Conservation (phyloP, 2,888 invertebrate genomes). For the Eurytoma californica region DNA sequence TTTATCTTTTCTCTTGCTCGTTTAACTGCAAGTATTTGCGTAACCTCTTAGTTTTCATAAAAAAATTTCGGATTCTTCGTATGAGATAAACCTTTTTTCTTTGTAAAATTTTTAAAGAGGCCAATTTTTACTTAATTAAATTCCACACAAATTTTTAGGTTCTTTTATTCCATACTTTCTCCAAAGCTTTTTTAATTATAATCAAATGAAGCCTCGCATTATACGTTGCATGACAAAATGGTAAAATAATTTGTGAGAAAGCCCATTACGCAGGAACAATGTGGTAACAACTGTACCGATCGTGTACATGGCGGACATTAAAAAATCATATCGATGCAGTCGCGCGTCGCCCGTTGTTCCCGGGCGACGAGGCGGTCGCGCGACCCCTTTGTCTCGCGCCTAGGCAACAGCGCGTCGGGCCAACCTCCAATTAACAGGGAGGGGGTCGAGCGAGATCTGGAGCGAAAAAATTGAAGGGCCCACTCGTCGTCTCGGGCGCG, state of each 20-base stretch:
- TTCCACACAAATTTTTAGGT: no score
- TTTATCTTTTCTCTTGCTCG: neutral
- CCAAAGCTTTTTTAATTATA: neutral
- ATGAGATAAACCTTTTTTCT: no score
- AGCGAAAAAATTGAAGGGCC: slow-evolving; percentile 73
- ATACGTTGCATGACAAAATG: neutral
- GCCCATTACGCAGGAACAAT: neutral
- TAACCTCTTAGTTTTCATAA: no score
- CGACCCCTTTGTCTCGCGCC: slow-evolving; percentile 24
- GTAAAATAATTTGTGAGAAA: neutral
- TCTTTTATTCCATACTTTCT: neutral
- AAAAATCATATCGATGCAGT: slow-evolving; percentile 41
- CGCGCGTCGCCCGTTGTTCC: slow-evolving; percentile 21
- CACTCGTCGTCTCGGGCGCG: slow-evolving; percentile 54
- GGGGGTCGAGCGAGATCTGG: slow-evolving; percentile 64
- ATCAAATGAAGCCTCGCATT: neutral
- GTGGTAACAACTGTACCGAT: neutral
- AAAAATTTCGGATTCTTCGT: no score
- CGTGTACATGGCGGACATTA: slow-evolving; percentile 14
- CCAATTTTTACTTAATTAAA: no score
- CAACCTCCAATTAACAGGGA: slow-evolving; percentile 72
- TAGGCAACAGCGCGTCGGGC: slow-evolving; percentile 36
- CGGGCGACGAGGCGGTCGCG: neutral
- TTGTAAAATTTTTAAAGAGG: no score
- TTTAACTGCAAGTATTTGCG: neutral